Conservation (phyloP, 2,113 vertebrate genomes). For the Albula goreensis region DNA sequence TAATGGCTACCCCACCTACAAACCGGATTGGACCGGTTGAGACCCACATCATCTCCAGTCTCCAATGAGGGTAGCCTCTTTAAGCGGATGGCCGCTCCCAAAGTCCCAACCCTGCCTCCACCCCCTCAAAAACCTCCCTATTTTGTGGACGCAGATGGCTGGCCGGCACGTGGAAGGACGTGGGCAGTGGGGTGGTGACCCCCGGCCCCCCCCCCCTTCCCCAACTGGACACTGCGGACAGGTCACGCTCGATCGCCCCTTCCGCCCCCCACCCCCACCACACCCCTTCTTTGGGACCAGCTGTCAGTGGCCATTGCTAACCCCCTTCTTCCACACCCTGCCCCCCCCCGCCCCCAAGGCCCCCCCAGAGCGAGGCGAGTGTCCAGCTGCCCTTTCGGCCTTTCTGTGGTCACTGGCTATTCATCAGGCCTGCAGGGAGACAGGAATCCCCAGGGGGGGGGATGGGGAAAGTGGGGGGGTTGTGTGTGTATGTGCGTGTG, state of each 20-base stretch:
- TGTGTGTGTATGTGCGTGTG: background rate
- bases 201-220: slow-evolving; percentile 34
- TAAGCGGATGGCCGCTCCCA: slow-evolving; percentile 1
- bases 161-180: slow-evolving; percentile 70
- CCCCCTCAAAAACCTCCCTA: slow-evolving; percentile 9
- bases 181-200: slow-evolving; percentile 59
- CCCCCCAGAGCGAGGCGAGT: slow-evolving; percentile 41
- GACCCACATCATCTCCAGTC: too few relatives aligned
- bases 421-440: slow-evolving; percentile 7
- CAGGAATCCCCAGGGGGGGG: background rate
- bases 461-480: background rate
- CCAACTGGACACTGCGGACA: slow-evolving; percentile 77
- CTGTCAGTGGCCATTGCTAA: slow-evolving; percentile 63
- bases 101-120: too few relatives aligned
- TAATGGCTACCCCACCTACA: too few relatives aligned
- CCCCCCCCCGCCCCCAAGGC: slow-evolving; percentile 28
- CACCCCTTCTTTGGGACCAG: slow-evolving; percentile 57
- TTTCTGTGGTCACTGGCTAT: slow-evolving; percentile 68
- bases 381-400: slow-evolving; percentile 66
- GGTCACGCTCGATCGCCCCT: slow-evolving; percentile 56
- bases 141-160: slow-evolving; percentile 65
- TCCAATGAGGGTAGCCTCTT: too few relatives aligned
- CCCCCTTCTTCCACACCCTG: slow-evolving; percentile 40
- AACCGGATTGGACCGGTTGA: too few relatives aligned
- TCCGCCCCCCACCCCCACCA: slow-evolving; percentile 61